Conservation (phyloP, 2,113 vertebrate genomes). For the Pithys albifrons region DNA sequence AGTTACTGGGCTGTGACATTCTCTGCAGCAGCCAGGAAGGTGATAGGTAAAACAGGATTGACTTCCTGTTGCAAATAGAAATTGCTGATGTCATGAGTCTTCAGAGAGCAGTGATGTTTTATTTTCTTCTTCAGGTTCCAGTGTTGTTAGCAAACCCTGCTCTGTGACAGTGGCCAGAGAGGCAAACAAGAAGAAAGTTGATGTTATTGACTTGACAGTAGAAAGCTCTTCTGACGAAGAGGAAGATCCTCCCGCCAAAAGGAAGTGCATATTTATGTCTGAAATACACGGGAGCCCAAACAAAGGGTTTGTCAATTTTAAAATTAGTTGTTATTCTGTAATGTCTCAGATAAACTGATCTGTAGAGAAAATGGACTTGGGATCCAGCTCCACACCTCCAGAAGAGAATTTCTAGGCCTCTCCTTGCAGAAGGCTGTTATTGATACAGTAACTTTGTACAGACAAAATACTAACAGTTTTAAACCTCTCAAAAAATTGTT, state of each 20-base stretch:
- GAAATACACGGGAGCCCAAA: conserved; percentile 84
- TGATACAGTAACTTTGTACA: background rate
- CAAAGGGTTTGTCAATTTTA: conserved; percentile 86
- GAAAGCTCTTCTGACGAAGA: conserved; percentile 93
- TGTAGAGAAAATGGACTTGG: background rate
- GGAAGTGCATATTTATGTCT: conserved; percentile 88
- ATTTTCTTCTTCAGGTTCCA: conserved; percentile 67
- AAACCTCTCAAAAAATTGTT: background rate
- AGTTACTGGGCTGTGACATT: background rate
- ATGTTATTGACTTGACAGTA: conserved; percentile 91
- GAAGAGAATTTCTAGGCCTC: background rate
- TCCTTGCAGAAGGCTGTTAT: conserved; percentile 12
- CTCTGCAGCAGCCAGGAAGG: background rate
- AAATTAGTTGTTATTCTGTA: conserved; percentile 54
- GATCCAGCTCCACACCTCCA: background rate
- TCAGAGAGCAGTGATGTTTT: background rate
- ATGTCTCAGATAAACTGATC: conserved; percentile 11
- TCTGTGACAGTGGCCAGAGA: conserved; percentile 76
- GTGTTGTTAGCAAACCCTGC: conserved; percentile 78
- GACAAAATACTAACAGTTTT: conserved; percentile 17
- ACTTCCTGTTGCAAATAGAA: background rate
- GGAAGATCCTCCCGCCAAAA: conserved; percentile 84
- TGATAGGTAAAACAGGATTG: background rate
- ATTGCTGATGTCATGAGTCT: background rate
- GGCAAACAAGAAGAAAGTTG: conserved; percentile 85